Evolutionary conservation across 2,797 vertebrate genomes (phyloP).

Genomic region (Avahi laniger): DNA sequence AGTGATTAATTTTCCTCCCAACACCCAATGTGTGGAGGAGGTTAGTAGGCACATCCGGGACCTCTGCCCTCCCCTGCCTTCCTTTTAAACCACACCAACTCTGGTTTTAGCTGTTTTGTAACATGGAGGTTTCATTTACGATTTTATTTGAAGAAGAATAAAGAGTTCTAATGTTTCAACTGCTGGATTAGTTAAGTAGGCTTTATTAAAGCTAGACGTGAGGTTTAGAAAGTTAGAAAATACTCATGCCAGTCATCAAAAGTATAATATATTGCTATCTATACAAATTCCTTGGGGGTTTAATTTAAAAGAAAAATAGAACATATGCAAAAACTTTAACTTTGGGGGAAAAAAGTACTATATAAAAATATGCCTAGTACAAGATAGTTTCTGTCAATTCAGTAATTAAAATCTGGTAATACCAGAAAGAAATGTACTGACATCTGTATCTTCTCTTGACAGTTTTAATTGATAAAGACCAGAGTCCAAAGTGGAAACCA

Average conservation of each 20-base stretch:
- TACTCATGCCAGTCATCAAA: neutral
- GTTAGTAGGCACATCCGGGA: neutral
- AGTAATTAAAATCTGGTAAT: neutral
- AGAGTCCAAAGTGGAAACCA: conserved; percentile 90
- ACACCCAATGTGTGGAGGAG: neutral
- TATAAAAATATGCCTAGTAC: neutral
- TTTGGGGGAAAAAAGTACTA: neutral
- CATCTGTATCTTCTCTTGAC: conserved; percentile 67
- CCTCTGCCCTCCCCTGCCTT: neutral
- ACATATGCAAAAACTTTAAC: neutral
- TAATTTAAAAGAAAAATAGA: conserved; percentile 3
- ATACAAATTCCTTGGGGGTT: neutral
- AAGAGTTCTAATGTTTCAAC: neutral
- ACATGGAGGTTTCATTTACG: neutral
- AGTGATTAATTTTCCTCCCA: neutral
- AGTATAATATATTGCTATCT: neutral
- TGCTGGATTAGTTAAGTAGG: neutral
- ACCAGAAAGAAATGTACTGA: neutral
- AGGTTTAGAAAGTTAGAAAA: neutral
- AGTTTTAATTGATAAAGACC: conserved; percentile 92
- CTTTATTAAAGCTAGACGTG: neutral
- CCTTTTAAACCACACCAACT: neutral
- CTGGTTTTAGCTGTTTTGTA: neutral
- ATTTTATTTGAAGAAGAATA: conserved; percentile 2
- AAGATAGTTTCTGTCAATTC: neutral